phyloP scores from a whole-genome alignment of 2,888 invertebrate genomes.

The Teleogryllus oceanicus region DNA sequence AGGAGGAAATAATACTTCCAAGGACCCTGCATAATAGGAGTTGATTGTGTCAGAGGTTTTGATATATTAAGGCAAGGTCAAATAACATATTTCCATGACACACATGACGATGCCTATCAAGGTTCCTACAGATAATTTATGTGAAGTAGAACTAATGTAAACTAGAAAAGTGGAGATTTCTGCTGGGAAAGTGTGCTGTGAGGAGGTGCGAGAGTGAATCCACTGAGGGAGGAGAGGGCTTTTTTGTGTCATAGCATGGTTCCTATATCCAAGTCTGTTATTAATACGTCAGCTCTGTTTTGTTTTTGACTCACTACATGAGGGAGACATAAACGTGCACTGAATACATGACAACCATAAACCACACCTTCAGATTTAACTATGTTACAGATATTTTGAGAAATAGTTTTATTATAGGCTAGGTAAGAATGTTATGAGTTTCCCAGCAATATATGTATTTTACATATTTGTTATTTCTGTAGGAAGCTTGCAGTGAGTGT shows the following conservation, averaged over 20 bases:
- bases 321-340: constrained; percentile 2
- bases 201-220: constrained; percentile 22
- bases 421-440: constrained; percentile 11
- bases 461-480: constrained; percentile 22
- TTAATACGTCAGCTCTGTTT: constrained; percentile 18
- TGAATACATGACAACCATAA: neutral
- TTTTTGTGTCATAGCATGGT: constrained; percentile 7
- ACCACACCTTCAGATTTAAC: constrained; percentile 5
- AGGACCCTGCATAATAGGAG: constrained; percentile 29
- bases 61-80: constrained; percentile 22
- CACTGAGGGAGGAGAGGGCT: neutral
- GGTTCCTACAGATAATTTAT: constrained; percentile 31
- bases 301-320: neutral
- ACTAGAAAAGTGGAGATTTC: constrained; percentile 5
- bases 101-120: constrained; percentile 31
- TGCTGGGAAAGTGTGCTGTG: neutral
- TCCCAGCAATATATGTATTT: constrained; percentile 23
- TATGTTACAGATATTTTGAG: constrained; percentile 18
- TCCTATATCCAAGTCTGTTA: constrained; percentile 11
- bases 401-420: constrained; percentile 19
- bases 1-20: constrained; percentile 30
- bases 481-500: constrained; percentile 23
- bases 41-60: constrained; percentile 9
- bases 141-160: neutral
- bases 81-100: constrained; percentile 28